Evolutionary conservation across 2,888 invertebrate genomes (phyloP).

Genomic region (Meghimatium bilineatum): DNA sequence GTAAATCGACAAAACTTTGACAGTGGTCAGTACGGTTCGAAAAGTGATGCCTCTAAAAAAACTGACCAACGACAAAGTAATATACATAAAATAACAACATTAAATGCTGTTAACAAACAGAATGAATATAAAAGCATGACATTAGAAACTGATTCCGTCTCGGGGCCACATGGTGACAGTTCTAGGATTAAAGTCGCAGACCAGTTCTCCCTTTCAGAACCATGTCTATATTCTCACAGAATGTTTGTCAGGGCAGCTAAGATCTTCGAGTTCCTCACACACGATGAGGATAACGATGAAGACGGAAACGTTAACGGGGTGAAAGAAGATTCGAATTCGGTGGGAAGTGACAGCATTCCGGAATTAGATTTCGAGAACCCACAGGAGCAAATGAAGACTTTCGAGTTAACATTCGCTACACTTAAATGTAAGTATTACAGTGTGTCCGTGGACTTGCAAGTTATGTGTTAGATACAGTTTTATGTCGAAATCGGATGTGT

Average conservation of each 20-base stretch:
- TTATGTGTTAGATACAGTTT: too few relatives aligned
- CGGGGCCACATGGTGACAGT: not conserved
- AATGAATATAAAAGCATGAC: not conserved
- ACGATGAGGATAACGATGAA: conserved; percentile 54
- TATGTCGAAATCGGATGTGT: too few relatives aligned
- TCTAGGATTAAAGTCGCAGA: not conserved
- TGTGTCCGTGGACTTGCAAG: too few relatives aligned
- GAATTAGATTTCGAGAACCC: conserved; percentile 67
- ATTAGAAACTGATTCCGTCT: not conserved
- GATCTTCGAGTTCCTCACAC: conserved; percentile 67
- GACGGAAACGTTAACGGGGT: conserved; percentile 41
- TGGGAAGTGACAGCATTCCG: conserved; percentile 41
- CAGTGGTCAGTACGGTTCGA: too few relatives aligned
- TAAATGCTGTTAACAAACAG: not conserved
- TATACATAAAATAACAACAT: not conserved
- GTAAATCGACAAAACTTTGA: too few relatives aligned
- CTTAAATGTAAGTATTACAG: conserved; percentile 76
- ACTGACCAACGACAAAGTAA: not conserved
- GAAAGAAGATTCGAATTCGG: conserved; percentile 52
- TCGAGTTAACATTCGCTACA: conserved; percentile 71
- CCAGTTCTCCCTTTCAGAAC: conserved; percentile 66
- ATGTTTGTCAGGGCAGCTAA: conserved; percentile 65
- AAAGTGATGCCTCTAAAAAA: too few relatives aligned
- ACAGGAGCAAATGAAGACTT: conserved; percentile 69
- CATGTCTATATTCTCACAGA: conserved; percentile 68